These are phyloP conservation scores for Didymodactylos carnosus DNA, from an alignment of 2,888 invertebrate genomes.

Conservation along the genomic window DNA sequence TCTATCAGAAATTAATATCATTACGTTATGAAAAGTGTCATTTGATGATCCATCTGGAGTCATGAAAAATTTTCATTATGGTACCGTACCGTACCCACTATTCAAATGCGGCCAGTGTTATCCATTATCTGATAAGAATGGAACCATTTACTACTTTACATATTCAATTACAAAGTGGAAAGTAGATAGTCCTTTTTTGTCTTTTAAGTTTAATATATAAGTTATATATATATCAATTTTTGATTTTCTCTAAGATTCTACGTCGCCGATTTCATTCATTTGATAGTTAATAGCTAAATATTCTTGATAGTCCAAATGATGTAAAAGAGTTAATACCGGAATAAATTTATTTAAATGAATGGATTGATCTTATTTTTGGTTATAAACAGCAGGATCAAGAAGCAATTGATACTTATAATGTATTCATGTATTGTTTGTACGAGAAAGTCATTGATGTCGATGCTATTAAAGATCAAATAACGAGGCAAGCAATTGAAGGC, in stretches of 20 bases:
- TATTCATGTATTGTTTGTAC: conserved; percentile 41
- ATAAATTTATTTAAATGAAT: conserved; percentile 37
- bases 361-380: conserved; percentile 39
- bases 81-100: conserved; percentile 40
- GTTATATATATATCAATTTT: no score
- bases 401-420: conserved; percentile 35
- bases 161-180: conserved; percentile 39
- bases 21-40: conserved; percentile 40
- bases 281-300: conserved; percentile 32
- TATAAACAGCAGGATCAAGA: conserved; percentile 37
- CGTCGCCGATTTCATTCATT: conserved; percentile 38
- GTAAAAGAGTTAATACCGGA: conserved; percentile 40
- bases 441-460: conserved; percentile 38
- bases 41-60: conserved; percentile 35
- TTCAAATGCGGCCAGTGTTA: conserved; percentile 38
- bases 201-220: no score
- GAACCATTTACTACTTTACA: conserved; percentile 38
- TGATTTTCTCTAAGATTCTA: conserved; percentile 16
- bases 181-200: neutral
- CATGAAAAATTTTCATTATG: conserved; percentile 38
- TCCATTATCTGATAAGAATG: conserved; percentile 38
- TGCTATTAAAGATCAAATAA: conserved; percentile 39
- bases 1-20: conserved; percentile 43
- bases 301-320: conserved; percentile 36
- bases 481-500: conserved; percentile 42